Evolutionary conservation across 2,888 invertebrate species (phyloP), one percentile per base, ranked within the genome.

Genomic region (Pinctada fucata): DNA sequence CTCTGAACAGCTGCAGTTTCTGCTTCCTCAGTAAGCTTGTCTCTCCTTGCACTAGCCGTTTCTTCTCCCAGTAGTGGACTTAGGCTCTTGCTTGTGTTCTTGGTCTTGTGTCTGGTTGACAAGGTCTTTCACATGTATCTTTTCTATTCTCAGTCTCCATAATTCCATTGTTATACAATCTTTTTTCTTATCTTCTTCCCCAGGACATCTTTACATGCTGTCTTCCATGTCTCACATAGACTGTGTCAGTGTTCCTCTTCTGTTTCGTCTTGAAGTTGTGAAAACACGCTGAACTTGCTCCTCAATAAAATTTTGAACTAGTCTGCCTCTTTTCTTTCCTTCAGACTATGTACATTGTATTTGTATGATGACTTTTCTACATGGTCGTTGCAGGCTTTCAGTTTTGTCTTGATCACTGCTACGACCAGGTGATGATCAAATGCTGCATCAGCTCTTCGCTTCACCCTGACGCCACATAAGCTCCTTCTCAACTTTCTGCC

Each of bases 101-200:
- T 68, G 67, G n/a, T 75, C n/a, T 58, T 72, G 72, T 58, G 31
- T 72, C 72, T 58, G 58, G 72, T n/a, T 72, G 72, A 72, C 16
- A 6, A 8, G 1, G 51, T 58, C 72, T 58, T 72, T 72, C 72
- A 72, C n/a, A 4, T 72, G 13, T 31, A 8, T 72, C 58, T 58
- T 72, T 8, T 72, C 45, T 13, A 51, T 1, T 1, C 31, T 58
- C 58, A 58, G 10, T 58, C 6, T 58, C 58, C 58, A 58, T 58
- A 10, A 8, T 10, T 58, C 58, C 10, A 10, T 58, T 58, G 6
- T 58, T 58, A 10, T 8, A 6, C 58, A 58, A 8, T 58, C 58
- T 58, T 58, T 58, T 6, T 58, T 58, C n/a, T n/a, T n/a, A n/a
- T n/a, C n/a, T 58, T 58, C 58, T 58, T 58, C 58, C 58, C 6